These are phyloP conservation scores for Sebastes vulpes DNA, from an alignment of 2,797 vertebrate species.

Conservation along the genomic window DNA sequence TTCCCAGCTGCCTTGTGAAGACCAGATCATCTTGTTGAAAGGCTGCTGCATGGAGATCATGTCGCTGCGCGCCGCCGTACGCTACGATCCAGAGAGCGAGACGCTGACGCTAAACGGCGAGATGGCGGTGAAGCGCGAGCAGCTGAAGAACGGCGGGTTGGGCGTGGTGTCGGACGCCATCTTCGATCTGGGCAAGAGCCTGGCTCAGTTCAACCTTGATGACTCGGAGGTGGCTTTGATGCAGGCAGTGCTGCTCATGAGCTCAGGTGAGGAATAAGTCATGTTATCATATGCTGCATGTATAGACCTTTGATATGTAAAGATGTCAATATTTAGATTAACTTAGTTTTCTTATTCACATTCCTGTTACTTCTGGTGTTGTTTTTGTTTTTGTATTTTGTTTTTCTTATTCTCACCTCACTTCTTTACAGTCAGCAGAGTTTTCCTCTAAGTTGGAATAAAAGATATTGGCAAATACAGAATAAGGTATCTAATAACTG, in stretches of 20 bases:
- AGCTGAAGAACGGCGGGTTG: conserved; percentile 94
- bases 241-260: conserved; percentile 95
- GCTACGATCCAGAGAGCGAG: conserved; percentile 94
- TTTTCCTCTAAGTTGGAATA: neutral
- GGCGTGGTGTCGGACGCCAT: conserved; percentile 96
- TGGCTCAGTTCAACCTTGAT: conserved; percentile 94
- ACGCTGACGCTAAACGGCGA: conserved; percentile 94
- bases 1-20: conserved; percentile 92
- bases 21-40: conserved; percentile 96
- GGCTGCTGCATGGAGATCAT: conserved; percentile 99
- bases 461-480: neutral
- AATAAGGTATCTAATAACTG: conserved; percentile 32
- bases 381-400: neutral
- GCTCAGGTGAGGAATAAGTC: conserved; percentile 85
- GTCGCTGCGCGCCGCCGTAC: conserved; percentile 93
- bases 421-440: neutral
- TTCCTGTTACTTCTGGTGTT: neutral
- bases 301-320: neutral
- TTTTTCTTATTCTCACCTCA: neutral
- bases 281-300: neutral
- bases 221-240: conserved; percentile 96
- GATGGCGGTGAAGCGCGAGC: conserved; percentile 94
- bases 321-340: neutral
- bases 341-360: neutral
- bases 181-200: conserved; percentile 95